These are phyloP conservation scores for Lycopodina hypogea DNA, from an alignment of 37 sponge, comb jelly and placozoan species.

Conservation along the genomic window DNA sequence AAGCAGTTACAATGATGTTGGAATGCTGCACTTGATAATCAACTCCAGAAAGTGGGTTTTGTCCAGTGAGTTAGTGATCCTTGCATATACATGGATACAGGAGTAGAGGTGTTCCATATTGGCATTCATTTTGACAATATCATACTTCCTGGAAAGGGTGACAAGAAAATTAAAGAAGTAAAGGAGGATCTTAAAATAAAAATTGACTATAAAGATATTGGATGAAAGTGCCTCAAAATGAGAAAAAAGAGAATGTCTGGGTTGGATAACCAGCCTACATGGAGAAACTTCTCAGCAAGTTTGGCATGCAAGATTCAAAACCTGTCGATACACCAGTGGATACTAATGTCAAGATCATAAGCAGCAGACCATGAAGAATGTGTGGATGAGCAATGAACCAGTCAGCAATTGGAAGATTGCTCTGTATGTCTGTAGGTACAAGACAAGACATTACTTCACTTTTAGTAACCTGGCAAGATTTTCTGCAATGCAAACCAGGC, in stretches of 20 bases:
- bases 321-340: conserved; percentile 37
- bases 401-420: conserved; percentile 45
- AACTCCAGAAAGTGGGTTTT: conserved; percentile 59
- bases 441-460: conserved; percentile 56
- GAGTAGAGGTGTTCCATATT: background rate
- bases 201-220: conserved; percentile 37
- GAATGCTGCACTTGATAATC: conserved; percentile 35
- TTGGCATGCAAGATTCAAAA: conserved; percentile 47
- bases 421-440: conserved; percentile 39
- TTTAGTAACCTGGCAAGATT: conserved; percentile 37
- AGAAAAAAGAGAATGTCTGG: conserved; percentile 21
- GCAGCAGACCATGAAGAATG: conserved; percentile 21
- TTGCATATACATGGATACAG: conserved; percentile 31
- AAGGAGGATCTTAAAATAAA: conserved; percentile 14
- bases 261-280: conserved; percentile 50
- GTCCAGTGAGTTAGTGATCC: conserved; percentile 49
- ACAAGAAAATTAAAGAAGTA: conserved; percentile 20
- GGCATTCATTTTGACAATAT: conserved; percentile 13
- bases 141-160: conserved; percentile 22
- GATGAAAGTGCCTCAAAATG: conserved; percentile 32
- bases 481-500: conserved; percentile 10
- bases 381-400: conserved; percentile 35
- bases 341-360: conserved; percentile 12
- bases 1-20: conserved; percentile 56
- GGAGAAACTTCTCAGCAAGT: conserved; percentile 31